Evolutionary conservation across 2,797 vertebrate genomes (phyloP).

Genomic region (Cryptoblepharus egeriae): DNA sequence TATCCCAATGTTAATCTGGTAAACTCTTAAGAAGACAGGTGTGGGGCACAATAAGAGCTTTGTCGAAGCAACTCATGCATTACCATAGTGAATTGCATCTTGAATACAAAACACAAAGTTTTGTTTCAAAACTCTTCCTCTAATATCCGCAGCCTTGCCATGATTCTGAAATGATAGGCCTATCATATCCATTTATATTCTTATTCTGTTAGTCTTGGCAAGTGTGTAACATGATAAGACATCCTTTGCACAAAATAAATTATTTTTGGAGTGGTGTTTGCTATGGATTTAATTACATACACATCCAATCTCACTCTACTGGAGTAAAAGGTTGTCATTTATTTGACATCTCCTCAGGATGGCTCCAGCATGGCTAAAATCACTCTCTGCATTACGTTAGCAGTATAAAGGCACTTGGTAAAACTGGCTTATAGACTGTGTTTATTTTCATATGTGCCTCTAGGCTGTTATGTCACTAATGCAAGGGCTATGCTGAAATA

Average conservation of each 20-base stretch:
- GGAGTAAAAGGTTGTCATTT: conserved; percentile 49
- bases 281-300: conserved; percentile 64
- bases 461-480: conserved; percentile 37
- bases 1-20: neutral
- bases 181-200: conserved; percentile 45
- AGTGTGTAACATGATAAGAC: conserved; percentile 40
- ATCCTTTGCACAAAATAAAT: conserved; percentile 61
- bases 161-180: conserved; percentile 36
- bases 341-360: conserved; percentile 48
- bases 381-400: conserved; percentile 31
- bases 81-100: neutral
- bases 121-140: conserved; percentile 42
- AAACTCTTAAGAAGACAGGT: neutral
- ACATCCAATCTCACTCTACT: conserved; percentile 40
- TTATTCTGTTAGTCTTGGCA: conserved; percentile 53
- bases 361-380: conserved; percentile 45
- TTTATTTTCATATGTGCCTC: conserved; percentile 32
- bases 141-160: conserved; percentile 20
- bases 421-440: conserved; percentile 36
- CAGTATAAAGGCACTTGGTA: conserved; percentile 20
- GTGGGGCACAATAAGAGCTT: neutral
- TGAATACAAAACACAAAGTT: neutral
- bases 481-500: conserved; percentile 16
- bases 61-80: conserved; percentile 2
- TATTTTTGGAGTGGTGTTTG: conserved; percentile 52